Evolutionary conservation across 2,797 vertebrate species (phyloP).

Genomic region (Gambusia yucatana): DNA sequence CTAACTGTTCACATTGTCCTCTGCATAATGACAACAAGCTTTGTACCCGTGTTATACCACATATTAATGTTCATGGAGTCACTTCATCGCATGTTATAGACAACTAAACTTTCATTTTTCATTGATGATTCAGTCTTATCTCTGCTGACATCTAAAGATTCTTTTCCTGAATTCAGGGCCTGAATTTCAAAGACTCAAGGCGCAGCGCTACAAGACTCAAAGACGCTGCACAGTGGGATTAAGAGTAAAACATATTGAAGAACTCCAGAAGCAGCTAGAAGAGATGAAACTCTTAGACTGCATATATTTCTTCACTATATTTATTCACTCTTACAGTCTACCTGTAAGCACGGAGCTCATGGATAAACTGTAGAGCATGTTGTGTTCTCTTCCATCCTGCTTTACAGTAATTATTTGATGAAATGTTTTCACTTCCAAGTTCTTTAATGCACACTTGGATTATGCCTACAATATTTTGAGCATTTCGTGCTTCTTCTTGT

Average conservation of each 20-base stretch:
- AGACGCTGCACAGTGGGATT: neutral
- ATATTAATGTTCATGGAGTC: neutral
- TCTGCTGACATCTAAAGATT: neutral
- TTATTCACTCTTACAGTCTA: slow-evolving; percentile 3
- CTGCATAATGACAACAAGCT: neutral
- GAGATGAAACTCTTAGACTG: neutral
- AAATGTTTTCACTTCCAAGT: slow-evolving; percentile 8
- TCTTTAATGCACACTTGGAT: neutral
- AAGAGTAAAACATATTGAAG: neutral
- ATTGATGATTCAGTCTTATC: neutral
- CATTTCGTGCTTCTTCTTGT: neutral
- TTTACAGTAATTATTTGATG: neutral
- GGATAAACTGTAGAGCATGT: neutral
- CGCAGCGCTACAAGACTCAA: neutral
- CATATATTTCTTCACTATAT: neutral
- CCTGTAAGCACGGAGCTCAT: too few relatives aligned
- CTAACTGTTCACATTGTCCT: neutral
- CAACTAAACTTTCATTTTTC: neutral
- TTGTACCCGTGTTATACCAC: neutral
- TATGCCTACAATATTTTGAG: neutral
- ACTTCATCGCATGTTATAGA: neutral
- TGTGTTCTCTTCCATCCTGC: neutral
- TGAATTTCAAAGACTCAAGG: neutral
- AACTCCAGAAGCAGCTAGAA: neutral
- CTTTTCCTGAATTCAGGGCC: neutral